A percentile compares a stretch with the other conserved stretches of the same genome.
phyloP scores from a whole-genome alignment of 2,888 invertebrate species.

The Spodoptera exigua region DNA sequence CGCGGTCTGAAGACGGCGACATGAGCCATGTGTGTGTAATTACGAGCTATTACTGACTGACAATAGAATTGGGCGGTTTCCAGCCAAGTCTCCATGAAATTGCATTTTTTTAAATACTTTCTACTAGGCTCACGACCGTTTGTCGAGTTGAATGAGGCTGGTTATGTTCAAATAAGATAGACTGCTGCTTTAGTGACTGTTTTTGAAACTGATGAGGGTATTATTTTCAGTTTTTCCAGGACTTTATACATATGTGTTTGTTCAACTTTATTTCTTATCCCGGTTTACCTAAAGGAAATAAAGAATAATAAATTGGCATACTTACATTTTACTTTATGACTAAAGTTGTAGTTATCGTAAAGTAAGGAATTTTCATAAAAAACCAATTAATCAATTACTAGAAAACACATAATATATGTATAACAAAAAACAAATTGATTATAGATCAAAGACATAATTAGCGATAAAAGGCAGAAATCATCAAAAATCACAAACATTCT shows the following conservation, averaged over 20 bases:
- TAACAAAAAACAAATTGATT: background rate
- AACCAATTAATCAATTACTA: too few species aligned
- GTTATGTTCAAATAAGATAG: slow-evolving; percentile 20
- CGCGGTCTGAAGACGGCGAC: slow-evolving; percentile 64
- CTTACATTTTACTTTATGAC: too few species aligned
- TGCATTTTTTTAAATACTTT: slow-evolving; percentile 86
- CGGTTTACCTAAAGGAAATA: too few species aligned
- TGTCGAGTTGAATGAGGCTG: slow-evolving; percentile 46
- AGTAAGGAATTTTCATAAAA: background rate
- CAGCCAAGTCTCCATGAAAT: slow-evolving; percentile 83
- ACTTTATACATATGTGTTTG: too few species aligned
- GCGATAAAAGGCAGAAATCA: background rate
- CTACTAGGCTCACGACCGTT: slow-evolving; percentile 62
- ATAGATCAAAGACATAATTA: background rate
- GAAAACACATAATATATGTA: too few species aligned
- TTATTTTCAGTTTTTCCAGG: too few species aligned
- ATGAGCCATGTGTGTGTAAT: slow-evolving; percentile 75
- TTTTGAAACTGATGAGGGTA: too few species aligned
- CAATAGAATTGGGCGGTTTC: slow-evolving; percentile 87
- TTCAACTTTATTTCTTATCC: too few species aligned
- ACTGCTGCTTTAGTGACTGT: background rate
- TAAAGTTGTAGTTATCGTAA: too few species aligned
- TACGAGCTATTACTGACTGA: slow-evolving; percentile 78
- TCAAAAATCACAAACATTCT: slow-evolving; percentile 3
- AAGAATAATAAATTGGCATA: too few species aligned